A percentile compares a stretch with the other conserved stretches of the same genome.
These are phyloP conservation scores for Nomia melanderi DNA, from an alignment of 1,140 invertebrate genomes.

Conservation along the genomic window DNA sequence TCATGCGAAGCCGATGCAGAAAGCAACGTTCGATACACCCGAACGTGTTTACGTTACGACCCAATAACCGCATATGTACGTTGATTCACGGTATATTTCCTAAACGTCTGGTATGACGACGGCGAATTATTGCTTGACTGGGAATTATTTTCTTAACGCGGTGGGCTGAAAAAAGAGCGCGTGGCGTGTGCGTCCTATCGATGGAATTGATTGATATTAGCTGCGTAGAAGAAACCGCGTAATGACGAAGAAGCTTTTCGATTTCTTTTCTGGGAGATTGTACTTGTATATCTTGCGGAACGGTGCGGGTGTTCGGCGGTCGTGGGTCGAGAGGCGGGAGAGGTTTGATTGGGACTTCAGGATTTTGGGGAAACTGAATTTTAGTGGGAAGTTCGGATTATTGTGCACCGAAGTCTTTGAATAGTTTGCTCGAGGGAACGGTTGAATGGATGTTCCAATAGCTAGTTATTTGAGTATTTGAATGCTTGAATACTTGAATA, in stretches of 20 bases:
- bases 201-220: constrained; percentile 35
- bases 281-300: background rate
- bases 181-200: constrained; percentile 12
- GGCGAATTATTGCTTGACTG: background rate
- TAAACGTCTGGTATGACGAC: background rate
- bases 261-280: background rate
- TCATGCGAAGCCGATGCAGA: too few relatives aligned
- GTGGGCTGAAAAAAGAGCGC: background rate
- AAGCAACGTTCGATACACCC: too few relatives aligned
- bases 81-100: constrained; percentile 19
- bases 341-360: too few relatives aligned
- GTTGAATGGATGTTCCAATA: too few relatives aligned
- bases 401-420: too few relatives aligned
- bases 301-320: background rate
- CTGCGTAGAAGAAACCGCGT: background rate
- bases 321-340: background rate
- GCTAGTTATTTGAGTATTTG: too few relatives aligned
- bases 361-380: too few relatives aligned
- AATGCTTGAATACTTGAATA: too few relatives aligned
- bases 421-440: too few relatives aligned
- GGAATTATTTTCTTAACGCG: constrained; percentile 13
- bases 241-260: background rate
- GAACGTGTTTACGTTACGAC: too few relatives aligned
- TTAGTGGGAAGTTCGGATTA: too few relatives aligned
- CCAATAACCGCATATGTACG: too few relatives aligned